Evolutionary conservation across 1,140 invertebrate species (phyloP), one percentile per base, ranked within the genome.

Genomic region (Prorops nasuta): DNA sequence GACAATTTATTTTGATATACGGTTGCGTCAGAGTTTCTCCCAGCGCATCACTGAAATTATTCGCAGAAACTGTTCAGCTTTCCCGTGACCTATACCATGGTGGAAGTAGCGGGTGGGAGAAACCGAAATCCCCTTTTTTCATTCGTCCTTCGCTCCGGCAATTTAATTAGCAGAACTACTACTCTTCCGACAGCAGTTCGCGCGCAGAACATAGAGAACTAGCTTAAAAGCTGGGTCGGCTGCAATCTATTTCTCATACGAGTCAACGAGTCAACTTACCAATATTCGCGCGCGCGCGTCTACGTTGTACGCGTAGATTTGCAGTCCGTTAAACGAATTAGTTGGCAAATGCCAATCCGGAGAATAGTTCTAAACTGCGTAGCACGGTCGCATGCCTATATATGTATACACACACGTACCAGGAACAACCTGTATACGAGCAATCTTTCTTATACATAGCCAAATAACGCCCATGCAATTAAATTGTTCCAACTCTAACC

Each of bases 101-200:
- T n/a, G n/a, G n/a, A n/a, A n/a, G n/a, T n/a, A n/a, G n/a, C n/a
- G n/a, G n/a, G n/a, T n/a, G n/a, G n/a, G n/a, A n/a, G n/a, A n/a
- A 15, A 17, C 35, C 37, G 31, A 36, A 51, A 38, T 24, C 43
- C 16, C n/a, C 28, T 37, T 46, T 59, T 48, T 59, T 60, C 47
- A 40, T 17, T 24, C 31, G n/a, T 49, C 6, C 36, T 43, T 44
- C 50, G 35, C 24, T 20, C 45, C 14, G 31, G 19, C 41, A 49
- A 56, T 56, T 61, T 61, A 61, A 61, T 61, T 61, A 61, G 59
- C 54, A 47, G 43, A 60, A 61, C 59, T 53, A 54, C n/a, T n/a
- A n/a, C 44, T 47, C 38, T 14, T 53, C 7, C 49, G 43, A 50
- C 44, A 60, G 46, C 28, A 41, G 34, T n/a, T n/a, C n/a, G n/a